A percentile compares a stretch with the other conserved stretches of the same genome.
Conservation (phyloP, 2,888 invertebrate species). For the Furcula furcula region DNA sequence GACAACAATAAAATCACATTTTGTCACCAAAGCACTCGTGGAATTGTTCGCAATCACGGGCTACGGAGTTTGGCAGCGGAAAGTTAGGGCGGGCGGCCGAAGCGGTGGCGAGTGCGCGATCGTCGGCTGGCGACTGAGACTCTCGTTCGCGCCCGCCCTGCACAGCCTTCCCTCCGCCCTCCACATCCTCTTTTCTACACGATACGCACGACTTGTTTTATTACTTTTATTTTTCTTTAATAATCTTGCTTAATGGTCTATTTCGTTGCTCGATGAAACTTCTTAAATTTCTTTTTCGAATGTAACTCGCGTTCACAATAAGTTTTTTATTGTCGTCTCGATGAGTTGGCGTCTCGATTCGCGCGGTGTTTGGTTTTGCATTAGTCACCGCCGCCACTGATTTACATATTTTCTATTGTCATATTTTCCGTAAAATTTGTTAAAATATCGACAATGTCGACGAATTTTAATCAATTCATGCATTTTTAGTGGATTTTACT, state of each 20-base stretch:
- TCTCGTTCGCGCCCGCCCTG: slow-evolving; percentile 41
- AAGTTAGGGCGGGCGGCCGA: slow-evolving; percentile 23
- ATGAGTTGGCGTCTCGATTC: slow-evolving; percentile 14
- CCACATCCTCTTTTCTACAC: slow-evolving; percentile 52
- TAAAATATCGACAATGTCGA: too few relatives aligned
- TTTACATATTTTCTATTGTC: too few relatives aligned
- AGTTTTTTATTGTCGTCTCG: slow-evolving; percentile 31
- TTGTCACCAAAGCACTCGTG: slow-evolving; percentile 26
- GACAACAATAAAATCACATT: slow-evolving; percentile 35
- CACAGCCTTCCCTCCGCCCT: slow-evolving; percentile 47
- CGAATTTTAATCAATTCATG: too few relatives aligned
- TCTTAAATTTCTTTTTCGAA: slow-evolving; percentile 56
- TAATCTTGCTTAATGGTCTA: slow-evolving; percentile 73
- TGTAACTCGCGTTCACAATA: slow-evolving; percentile 41
- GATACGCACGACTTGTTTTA: slow-evolving; percentile 71
- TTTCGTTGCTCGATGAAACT: slow-evolving; percentile 64
- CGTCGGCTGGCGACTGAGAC: slow-evolving; percentile 56
- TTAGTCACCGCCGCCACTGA: not conserved
- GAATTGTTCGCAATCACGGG: slow-evolving; percentile 19
- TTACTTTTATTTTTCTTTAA: slow-evolving; percentile 77
- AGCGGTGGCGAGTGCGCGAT: slow-evolving; percentile 16
- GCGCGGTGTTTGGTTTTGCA: slow-evolving; percentile 8
- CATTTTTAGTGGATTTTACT: too few relatives aligned
- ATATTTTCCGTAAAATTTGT: too few relatives aligned
- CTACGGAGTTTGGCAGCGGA: slow-evolving; percentile 25